Percentiles rank a stretch among this genome's conserved stretches.
Conservation (phyloP, 2,888 invertebrate species). For the Deroplatys truncata region DNA sequence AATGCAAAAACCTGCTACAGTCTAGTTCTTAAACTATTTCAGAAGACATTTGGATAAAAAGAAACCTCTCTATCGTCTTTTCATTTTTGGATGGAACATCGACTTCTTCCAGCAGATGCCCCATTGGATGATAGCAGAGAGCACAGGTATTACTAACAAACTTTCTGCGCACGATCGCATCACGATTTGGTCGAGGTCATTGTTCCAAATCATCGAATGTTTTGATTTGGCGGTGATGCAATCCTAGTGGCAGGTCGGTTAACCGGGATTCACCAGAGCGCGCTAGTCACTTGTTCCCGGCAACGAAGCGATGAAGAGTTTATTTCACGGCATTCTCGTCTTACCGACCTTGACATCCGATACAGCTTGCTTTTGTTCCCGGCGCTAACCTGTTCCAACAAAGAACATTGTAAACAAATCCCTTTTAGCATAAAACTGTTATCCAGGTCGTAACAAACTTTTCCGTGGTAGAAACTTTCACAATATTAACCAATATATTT, state of each 20-base stretch:
- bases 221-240: neutral
- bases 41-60: too few species aligned
- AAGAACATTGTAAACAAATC: neutral
- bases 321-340: neutral
- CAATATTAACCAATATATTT: too few species aligned
- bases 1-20: too few species aligned
- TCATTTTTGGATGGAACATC: too few species aligned
- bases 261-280: neutral
- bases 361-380: neutral
- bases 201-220: neutral
- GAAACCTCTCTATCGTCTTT: too few species aligned
- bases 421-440: neutral
- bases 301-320: neutral
- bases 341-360: neutral
- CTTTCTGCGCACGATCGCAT: too few species aligned
- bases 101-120: too few species aligned
- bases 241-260: neutral
- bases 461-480: neutral
- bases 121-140: too few species aligned
- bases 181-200: too few species aligned
- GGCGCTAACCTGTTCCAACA: neutral
- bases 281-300: neutral
- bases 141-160: too few species aligned
- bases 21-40: too few species aligned
- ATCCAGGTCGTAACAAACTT: neutral